Base-by-base conservation (phyloP, 2,888 invertebrate genomes). In the Drosophila lacicola region DNA sequence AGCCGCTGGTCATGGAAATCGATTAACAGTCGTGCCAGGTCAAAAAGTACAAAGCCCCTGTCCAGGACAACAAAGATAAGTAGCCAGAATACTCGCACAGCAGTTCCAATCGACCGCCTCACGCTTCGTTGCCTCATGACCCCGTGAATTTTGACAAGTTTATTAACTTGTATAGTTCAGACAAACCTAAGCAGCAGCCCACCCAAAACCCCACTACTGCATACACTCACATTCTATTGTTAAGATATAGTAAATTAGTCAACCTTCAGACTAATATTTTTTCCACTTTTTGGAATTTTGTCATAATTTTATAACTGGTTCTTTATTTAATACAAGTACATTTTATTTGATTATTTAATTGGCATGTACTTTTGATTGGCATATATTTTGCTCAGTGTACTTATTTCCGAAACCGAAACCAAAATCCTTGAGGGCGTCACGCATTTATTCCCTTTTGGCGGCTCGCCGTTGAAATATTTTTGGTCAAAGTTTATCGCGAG, bases 401-500 rank as follows among this genome's bases (percentile, higher is more conserved):
- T 74, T 71, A 82, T 82, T 64, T 70, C 51, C 13, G 42, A 53
- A 64, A 51, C 47, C 60, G 55, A 56, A 65, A 56, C 57, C 46
- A 34, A 49, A 61, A 17, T 67, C 50, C 67, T 62, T 58, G 54
- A 67, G 74, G 65, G 62, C 70, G 64, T 69, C 64, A 67, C 53
- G 66, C 54, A 42, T 54, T 55, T 53, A 39, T 17, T 55, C 46
- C n/a, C 36, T 14, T 49, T 60, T 60, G 49, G 74, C 64, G 60
- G 70, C 60, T 64, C 36, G 65, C 57, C 42, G 74, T 63, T 78
- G 76, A 86, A 82, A 91, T 91, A 90, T 90, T 89, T 90, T 78
- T 80, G 91, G 86, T 90, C 83, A 71, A 88, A 89, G 86, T 85
- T 87, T 77, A 73, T 41, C 82, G 85, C 78, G 85, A 80, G 72